Evolutionary conservation across 1,140 invertebrate species (phyloP), one percentile per base, ranked within the genome.

Genomic region (Conus betulinus): DNA sequence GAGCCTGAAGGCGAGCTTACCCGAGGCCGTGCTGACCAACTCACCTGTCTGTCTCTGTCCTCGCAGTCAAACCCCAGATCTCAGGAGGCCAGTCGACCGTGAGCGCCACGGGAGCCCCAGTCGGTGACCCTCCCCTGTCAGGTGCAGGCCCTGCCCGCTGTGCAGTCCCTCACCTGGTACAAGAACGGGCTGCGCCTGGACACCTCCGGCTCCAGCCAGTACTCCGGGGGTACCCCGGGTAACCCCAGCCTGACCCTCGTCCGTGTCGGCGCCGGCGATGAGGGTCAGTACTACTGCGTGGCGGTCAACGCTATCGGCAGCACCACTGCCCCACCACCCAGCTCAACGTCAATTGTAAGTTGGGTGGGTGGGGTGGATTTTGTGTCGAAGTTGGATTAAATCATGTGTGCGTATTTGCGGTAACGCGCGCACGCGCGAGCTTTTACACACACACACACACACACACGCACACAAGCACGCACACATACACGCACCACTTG

Each of bases 1-100:
- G 39, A 39, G 39, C 39, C 39, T 39, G 39, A 3, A 39, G 39
- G 39, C 3, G 39, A 39, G 39, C 3, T 39, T 39, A 39, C 39
- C 39, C 3, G 39, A 39, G 39, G 39, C 39, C 39, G 0, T 39
- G 39, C 39, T 39, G 39, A 39, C 39, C 39, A 39, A 3, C 39
- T 39, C 39, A 39, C 39, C 39, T 39, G 39, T 39, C 39, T 39
- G 39, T 39, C 39, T 39, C 0, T 39, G 39, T 39, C 55, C 20
- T 57, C 6, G 8, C 84, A 85, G 84, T 25, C 60, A 85, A 85
- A 51, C 84, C 84, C 15, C 27, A 63, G 5, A 39, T 85, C 84
- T 39, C 17, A 2, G 60, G 55, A 3, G 79, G 27, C 8, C 79
- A 53, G 17, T 53, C 52, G 13, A 20, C 67, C 51, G 4, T 83